A percentile compares a stretch with the other conserved stretches of the same genome.
phyloP scores from a whole-genome alignment of 2,113 vertebrate species.

The Diphyllodes magnificus region DNA sequence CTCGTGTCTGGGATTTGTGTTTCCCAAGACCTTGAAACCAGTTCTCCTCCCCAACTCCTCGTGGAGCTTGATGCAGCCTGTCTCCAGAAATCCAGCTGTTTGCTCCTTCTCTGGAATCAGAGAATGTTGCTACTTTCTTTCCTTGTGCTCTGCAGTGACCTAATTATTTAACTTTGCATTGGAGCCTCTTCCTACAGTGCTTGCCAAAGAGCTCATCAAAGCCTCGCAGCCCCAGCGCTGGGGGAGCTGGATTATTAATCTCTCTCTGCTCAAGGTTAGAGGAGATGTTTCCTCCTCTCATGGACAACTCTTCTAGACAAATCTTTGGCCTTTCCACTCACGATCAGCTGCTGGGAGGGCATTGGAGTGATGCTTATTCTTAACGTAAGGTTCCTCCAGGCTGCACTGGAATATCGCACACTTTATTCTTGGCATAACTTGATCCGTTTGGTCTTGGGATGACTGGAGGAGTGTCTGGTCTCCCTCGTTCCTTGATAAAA shows the following conservation, averaged over 20 bases:
- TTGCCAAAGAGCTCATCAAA: slow-evolving; percentile 37
- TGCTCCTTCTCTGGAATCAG: neutral
- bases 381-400: neutral
- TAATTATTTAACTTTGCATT: slow-evolving; percentile 40
- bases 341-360: neutral
- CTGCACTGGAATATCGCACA: neutral
- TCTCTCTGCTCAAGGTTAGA: slow-evolving; percentile 34
- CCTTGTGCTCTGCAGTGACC: neutral
- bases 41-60: neutral
- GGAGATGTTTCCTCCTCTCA: neutral
- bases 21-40: neutral
- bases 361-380: neutral
- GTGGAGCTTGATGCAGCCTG: neutral
- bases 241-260: neutral
- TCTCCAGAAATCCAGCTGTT: neutral
- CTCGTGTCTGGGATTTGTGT: neutral
- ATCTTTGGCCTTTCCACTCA: neutral
- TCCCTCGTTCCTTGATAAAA: neutral
- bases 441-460: accelerated
- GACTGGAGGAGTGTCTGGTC: neutral
- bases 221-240: neutral
- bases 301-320: neutral
- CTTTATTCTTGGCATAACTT: neutral
- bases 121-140: neutral
- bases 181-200: slow-evolving; percentile 15